A percentile compares a stretch with the other conserved stretches of the same genome.
phyloP scores from a whole-genome alignment of 1,140 invertebrate genomes.

The Aphelenchoides fujianensis region DNA sequence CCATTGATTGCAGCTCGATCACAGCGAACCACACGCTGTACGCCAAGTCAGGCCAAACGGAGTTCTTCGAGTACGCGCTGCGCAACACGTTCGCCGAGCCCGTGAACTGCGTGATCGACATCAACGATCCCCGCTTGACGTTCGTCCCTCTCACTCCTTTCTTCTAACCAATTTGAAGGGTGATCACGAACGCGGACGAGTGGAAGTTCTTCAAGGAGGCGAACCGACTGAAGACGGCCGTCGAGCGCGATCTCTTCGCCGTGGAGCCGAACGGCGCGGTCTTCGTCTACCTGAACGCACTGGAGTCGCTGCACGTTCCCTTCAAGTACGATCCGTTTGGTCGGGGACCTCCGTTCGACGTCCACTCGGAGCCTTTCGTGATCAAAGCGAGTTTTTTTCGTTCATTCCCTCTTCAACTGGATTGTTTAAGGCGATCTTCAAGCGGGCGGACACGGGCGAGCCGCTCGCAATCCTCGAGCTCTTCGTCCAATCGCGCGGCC shows the following conservation, averaged over 20 bases:
- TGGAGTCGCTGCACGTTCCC: conserved; percentile 37
- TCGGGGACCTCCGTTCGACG: conserved; percentile 23
- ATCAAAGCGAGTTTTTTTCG: conserved; percentile 26
- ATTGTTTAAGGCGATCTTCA: conserved; percentile 39
- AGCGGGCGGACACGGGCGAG: conserved; percentile 35
- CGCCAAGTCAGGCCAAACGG: conserved; percentile 31
- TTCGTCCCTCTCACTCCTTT: no score
- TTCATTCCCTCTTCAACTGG: conserved; percentile 5
- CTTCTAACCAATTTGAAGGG: no score
- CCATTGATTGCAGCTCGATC: conserved; percentile 23
- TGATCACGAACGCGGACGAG: conserved; percentile 39
- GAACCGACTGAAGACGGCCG: conserved; percentile 28
- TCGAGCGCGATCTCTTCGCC: conserved; percentile 39
- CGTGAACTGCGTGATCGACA: conserved; percentile 38
- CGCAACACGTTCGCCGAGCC: conserved; percentile 45
- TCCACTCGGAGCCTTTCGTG: conserved; percentile 18
- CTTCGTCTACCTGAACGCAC: conserved; percentile 29
- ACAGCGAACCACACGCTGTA: conserved; percentile 26
- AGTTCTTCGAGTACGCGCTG: conserved; percentile 38
- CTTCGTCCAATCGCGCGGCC: conserved; percentile 27
- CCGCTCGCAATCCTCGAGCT: conserved; percentile 43
- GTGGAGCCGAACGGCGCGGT: conserved; percentile 14
- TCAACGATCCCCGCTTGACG: conserved; percentile 36
- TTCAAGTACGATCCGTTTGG: conserved; percentile 42
- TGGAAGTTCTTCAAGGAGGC: conserved; percentile 43